Conservation (phyloP, 2,797 vertebrate genomes). For the Alosa sapidissima region DNA sequence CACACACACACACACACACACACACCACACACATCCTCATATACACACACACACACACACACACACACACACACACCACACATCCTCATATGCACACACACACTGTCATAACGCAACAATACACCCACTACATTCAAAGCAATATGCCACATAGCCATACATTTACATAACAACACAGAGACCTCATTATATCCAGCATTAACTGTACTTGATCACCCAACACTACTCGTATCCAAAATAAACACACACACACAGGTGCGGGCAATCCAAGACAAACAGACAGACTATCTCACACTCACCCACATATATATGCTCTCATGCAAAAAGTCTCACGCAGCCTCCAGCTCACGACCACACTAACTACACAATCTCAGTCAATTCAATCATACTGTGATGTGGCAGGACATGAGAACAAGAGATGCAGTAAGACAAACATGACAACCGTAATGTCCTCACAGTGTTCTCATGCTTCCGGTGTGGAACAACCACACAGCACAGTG, state of each 20-base stretch:
- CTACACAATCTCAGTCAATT: too few relatives aligned
- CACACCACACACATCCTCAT: constrained; percentile 63
- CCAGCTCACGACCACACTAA: too few relatives aligned
- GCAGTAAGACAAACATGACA: too few relatives aligned
- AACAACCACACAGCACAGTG: too few relatives aligned
- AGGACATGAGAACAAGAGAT: too few relatives aligned
- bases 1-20: constrained; percentile 26
- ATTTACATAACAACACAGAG: neutral
- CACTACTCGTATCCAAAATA: neutral
- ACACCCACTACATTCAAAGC: neutral
- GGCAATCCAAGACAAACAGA: neutral
- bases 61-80: constrained; percentile 2
- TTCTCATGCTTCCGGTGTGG: too few relatives aligned
- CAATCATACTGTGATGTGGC: too few relatives aligned
- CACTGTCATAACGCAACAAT: neutral
- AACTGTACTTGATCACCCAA: constrained; percentile 71
- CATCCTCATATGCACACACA: too few relatives aligned
- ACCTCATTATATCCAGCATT: constrained; percentile 47
- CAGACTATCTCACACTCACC: constrained; percentile 2
- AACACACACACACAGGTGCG: neutral
- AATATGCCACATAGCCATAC: neutral
- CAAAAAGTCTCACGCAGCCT: too few relatives aligned
- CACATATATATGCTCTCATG: neutral
- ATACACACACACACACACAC: constrained; percentile 72
- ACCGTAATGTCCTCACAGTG: too few relatives aligned